Evolutionary conservation across 1,140 invertebrate genomes (phyloP).

Genomic region (Bradynema listronoti): DNA sequence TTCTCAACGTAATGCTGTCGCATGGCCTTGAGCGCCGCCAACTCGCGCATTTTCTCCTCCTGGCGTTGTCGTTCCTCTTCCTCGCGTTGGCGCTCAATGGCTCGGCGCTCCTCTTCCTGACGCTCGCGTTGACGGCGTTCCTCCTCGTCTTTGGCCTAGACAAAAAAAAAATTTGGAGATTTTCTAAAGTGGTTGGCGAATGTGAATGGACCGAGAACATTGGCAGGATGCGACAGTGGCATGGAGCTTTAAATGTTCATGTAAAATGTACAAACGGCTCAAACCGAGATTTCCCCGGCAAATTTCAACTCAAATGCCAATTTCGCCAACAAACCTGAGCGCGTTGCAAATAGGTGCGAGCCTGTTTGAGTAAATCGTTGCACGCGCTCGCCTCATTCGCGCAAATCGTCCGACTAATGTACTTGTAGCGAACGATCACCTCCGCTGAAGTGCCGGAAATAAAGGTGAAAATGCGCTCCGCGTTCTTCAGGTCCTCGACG

Average conservation of each 20-base stretch:
- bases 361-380: constrained; percentile 36
- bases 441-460: constrained; percentile 27
- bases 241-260: too few species aligned
- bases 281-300: too few species aligned
- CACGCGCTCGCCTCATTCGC: constrained; percentile 29
- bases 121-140: constrained; percentile 25
- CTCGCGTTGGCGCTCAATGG: constrained; percentile 4
- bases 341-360: constrained; percentile 28
- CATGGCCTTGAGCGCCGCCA: constrained; percentile 24
- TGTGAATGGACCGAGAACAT: too few species aligned
- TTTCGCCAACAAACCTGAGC: constrained; percentile 20
- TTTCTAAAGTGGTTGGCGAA: too few species aligned
- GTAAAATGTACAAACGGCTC: too few species aligned
- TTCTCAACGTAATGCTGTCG: constrained; percentile 30
- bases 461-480: constrained; percentile 30
- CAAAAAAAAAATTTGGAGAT: too few species aligned
- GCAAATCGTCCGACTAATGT: constrained; percentile 35
- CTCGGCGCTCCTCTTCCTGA: constrained; percentile 26
- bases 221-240: too few species aligned
- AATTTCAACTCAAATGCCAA: too few species aligned
- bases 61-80: constrained; percentile 21
- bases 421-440: constrained; percentile 21
- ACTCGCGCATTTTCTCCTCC: constrained; percentile 19
- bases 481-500: constrained; percentile 29
- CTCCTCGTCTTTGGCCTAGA: constrained; percentile 31